Conservation (phyloP, 2,113 vertebrate genomes). For the Pandion haliaetus region DNA sequence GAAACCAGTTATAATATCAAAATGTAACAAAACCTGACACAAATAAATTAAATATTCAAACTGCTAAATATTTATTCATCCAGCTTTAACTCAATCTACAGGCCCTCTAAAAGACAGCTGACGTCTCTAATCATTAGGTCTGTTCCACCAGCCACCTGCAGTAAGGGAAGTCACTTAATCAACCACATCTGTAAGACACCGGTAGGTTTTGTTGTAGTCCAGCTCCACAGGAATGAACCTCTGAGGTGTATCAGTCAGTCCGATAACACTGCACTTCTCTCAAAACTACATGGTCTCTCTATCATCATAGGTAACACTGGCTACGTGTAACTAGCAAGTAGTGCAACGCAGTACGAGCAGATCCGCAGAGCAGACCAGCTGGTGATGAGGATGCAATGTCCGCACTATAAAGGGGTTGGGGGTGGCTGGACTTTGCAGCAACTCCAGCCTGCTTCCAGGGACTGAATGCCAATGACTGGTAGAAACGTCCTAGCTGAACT, state of each 20-base stretch:
- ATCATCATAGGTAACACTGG: background rate
- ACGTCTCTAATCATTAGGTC: background rate
- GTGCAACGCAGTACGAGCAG: fast-evolving
- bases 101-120: background rate
- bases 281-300: background rate
- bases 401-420: fast-evolving
- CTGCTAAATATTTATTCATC: background rate
- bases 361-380: background rate
- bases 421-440: background rate
- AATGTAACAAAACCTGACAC: background rate
- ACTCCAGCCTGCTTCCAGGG: background rate
- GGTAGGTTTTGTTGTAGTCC: background rate
- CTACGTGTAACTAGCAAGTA: background rate
- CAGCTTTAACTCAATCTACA: background rate
- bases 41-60: background rate
- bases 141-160: background rate
- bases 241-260: background rate
- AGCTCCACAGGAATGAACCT: background rate
- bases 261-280: background rate
- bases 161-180: background rate
- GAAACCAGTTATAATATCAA: background rate
- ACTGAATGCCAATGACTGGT: background rate
- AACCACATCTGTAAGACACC: background rate
- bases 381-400: background rate
- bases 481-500: background rate